Conservation (phyloP, 2,113 vertebrate species). For the Lasiurus borealis region DNA sequence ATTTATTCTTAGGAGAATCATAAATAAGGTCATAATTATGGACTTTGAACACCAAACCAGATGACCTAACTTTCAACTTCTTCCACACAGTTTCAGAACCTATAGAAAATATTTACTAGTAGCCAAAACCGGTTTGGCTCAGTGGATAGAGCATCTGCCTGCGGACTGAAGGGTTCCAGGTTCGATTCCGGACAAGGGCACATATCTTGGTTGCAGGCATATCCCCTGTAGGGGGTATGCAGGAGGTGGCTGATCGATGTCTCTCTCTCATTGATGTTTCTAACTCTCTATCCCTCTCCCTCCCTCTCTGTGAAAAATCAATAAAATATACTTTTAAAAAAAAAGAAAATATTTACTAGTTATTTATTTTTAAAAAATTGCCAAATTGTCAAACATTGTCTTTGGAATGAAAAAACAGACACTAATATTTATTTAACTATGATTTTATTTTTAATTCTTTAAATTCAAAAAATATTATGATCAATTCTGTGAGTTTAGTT, state of each 20-base stretch:
- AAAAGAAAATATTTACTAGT: not conserved
- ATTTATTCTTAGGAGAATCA: not conserved
- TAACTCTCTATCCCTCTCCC: too few relatives aligned
- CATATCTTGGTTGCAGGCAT: too few relatives aligned
- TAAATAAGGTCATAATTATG: not conserved
- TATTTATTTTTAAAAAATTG: not conserved
- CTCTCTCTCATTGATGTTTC: too few relatives aligned
- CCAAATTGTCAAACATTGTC: not conserved
- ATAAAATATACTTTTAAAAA: too few relatives aligned
- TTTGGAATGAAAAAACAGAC: not conserved
- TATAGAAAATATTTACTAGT: not conserved
- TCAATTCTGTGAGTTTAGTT: conserved; percentile 37
- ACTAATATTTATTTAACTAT: not conserved
- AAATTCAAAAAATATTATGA: not conserved
- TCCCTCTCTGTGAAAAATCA: too few relatives aligned
- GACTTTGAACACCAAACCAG: conserved; percentile 23
- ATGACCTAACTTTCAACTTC: conserved; percentile 15
- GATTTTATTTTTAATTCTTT: conserved; percentile 44
- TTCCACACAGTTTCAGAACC: not conserved
- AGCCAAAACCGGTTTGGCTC: too few relatives aligned
- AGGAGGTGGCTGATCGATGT: too few relatives aligned
- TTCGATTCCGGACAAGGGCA: too few relatives aligned
- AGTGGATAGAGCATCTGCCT: too few relatives aligned
- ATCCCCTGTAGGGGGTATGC: too few relatives aligned
- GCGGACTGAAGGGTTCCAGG: too few relatives aligned